Evolutionary conservation across 2,113 vertebrate species (phyloP).

Genomic region (Dendrocopos noguchii): DNA sequence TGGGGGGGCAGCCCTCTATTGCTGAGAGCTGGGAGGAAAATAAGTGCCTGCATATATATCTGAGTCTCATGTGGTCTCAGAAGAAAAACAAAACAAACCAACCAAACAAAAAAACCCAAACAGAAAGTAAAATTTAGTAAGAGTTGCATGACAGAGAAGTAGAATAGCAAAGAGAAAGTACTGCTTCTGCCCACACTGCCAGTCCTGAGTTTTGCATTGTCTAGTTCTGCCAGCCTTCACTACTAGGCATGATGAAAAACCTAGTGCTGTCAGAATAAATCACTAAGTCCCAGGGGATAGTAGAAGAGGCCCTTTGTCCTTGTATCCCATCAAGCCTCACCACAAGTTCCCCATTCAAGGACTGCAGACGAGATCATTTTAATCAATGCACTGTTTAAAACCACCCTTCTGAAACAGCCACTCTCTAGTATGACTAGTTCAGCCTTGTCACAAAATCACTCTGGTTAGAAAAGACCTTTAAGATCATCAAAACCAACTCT

Average conservation of each 20-base stretch:
- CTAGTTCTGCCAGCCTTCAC: neutral
- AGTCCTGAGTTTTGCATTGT: neutral
- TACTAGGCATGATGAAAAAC: neutral
- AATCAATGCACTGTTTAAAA: neutral
- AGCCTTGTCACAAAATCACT: neutral
- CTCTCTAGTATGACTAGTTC: neutral
- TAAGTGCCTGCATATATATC: neutral
- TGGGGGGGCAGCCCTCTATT: neutral
- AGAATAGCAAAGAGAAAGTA: neutral
- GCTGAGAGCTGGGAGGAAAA: neutral
- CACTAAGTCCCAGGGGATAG: neutral
- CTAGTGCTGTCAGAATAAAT: neutral
- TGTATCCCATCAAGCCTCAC: neutral
- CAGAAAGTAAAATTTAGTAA: neutral
- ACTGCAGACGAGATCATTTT: neutral
- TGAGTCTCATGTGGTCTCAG: neutral
- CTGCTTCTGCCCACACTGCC: neutral
- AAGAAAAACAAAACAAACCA: neutral
- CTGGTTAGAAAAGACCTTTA: too few species aligned
- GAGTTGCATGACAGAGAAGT: neutral
- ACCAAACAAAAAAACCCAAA: too few species aligned
- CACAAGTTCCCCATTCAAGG: neutral
- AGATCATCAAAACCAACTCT: too few species aligned
- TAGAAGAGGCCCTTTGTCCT: neutral
- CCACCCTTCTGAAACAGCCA: neutral